Percentiles rank a stretch among this genome's conserved stretches.
phyloP scores from a whole-genome alignment of 2,113 vertebrate genomes.

The Himantopus leucocephalus region DNA sequence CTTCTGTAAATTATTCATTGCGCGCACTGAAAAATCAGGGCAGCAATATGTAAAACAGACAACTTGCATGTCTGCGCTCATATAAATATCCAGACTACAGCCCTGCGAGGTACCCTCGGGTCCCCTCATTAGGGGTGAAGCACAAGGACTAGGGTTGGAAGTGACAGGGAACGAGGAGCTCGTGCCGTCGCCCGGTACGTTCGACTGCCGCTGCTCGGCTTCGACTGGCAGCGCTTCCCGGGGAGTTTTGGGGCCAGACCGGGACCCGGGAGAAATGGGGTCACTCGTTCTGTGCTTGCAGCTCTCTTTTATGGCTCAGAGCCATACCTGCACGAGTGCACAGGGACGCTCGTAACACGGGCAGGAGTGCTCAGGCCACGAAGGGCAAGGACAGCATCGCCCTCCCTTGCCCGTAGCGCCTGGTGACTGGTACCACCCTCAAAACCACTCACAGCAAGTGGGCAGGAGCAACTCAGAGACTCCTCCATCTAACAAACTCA shows the following conservation, averaged over 20 bases:
- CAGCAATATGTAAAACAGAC: constrained; percentile 70
- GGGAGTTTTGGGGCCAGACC: accelerated
- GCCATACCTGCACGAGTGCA: accelerated
- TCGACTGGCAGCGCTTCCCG: accelerated
- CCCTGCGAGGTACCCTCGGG: constrained; percentile 23
- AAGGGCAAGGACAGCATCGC: background rate
- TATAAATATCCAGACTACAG: constrained; percentile 64
- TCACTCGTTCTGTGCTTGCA: background rate
- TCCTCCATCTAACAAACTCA: background rate
- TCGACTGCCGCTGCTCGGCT: background rate
- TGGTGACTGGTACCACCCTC: no score
- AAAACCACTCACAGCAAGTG: accelerated
- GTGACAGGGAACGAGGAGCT: background rate
- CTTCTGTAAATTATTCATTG: constrained; percentile 81
- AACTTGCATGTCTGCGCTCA: constrained; percentile 41
- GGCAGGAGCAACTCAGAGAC: background rate
- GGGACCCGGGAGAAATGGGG: no score
- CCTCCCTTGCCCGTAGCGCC: accelerated
- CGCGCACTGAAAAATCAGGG: constrained; percentile 66
- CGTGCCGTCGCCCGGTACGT: background rate
- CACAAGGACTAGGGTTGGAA: background rate
- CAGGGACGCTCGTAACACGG: accelerated
- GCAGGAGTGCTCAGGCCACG: accelerated
- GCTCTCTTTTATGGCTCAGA: background rate
- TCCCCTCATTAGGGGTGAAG: constrained; percentile 61